phyloP scores from a whole-genome alignment of 2,797 vertebrate genomes.

The Catostomus latipinnis region DNA sequence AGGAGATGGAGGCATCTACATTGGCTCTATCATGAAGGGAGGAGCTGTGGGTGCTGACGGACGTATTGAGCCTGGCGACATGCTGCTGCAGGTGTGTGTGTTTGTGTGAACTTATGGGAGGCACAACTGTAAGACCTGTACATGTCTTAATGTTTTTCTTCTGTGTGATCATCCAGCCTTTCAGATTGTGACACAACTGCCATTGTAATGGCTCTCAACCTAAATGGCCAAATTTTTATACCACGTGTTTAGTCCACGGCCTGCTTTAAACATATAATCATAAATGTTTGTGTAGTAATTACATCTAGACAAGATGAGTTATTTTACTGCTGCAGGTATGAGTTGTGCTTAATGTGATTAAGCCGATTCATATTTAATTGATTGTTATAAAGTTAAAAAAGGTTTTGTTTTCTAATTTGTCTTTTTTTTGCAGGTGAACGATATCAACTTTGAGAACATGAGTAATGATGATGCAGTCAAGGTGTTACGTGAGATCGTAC shows the following conservation, averaged over 20 bases:
- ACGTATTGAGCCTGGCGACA: conserved; percentile 83
- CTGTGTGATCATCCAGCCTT: too few species aligned
- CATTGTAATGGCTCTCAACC: too few species aligned
- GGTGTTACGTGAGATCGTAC: conserved; percentile 90
- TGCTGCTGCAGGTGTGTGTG: conserved; percentile 81
- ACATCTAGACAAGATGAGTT: not conserved
- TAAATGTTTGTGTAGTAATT: not conserved
- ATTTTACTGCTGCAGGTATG: not conserved
- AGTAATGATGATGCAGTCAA: conserved; percentile 92
- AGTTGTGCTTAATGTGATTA: not conserved
- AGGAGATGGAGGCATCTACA: conserved; percentile 92
- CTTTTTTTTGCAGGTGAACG: conserved; percentile 82
- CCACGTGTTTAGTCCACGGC: too few species aligned
- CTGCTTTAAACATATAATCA: not conserved
- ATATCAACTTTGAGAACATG: conserved; percentile 96
- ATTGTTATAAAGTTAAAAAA: too few species aligned
- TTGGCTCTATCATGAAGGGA: conserved; percentile 89
- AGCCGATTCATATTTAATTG: too few species aligned
- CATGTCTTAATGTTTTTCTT: too few species aligned
- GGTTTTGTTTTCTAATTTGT: too few species aligned
- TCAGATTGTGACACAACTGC: too few species aligned
- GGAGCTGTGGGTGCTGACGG: conserved; percentile 91
- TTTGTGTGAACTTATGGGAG: not conserved
- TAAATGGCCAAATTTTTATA: too few species aligned
- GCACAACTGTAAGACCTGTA: not conserved